A percentile compares a stretch with the other conserved stretches of the same genome.
Conservation (phyloP, 1,140 invertebrate species). For the Caenorhabditis latens region DNA sequence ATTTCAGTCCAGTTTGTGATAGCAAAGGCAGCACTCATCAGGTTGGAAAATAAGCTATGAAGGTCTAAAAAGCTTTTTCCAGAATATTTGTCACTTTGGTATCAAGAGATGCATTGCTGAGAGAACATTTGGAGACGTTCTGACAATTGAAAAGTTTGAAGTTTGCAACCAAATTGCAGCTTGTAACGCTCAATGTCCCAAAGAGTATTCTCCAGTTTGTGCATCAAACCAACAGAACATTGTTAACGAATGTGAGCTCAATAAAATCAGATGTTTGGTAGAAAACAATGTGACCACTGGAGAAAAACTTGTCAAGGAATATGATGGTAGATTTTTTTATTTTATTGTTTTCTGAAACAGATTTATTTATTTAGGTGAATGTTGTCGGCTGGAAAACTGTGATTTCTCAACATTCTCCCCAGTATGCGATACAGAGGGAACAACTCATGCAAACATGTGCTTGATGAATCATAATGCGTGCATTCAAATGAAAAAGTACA, state of each 20-base stretch:
- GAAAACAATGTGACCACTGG: conserved; percentile 48
- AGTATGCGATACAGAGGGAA: conserved; percentile 62
- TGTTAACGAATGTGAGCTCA: conserved; percentile 67
- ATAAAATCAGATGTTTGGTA: conserved; percentile 64
- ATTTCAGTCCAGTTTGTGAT: conserved; percentile 73
- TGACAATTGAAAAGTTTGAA: conserved; percentile 69
- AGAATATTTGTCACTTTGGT: conserved; percentile 74
- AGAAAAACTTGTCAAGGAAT: conserved; percentile 61
- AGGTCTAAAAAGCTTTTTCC: background rate
- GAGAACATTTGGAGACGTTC: conserved; percentile 57
- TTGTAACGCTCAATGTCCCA: conserved; percentile 64
- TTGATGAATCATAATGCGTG: conserved; percentile 54
- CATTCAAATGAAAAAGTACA: conserved; percentile 55
- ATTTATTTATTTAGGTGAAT: conserved; percentile 64
- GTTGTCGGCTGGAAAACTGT: conserved; percentile 62
- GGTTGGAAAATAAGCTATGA: conserved; percentile 55
- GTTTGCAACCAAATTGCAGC: conserved; percentile 63
- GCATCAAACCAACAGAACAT: conserved; percentile 68
- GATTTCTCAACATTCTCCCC: conserved; percentile 59
- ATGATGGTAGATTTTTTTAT: conserved; percentile 60
- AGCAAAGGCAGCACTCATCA: conserved; percentile 67
- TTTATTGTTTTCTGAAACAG: background rate
- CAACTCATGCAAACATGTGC: conserved; percentile 62
- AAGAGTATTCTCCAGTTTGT: conserved; percentile 69
- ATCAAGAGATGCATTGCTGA: conserved; percentile 68